Percentiles rank a stretch among this genome's conserved stretches.
Evolutionary conservation across 1,140 invertebrate genomes (phyloP).

Genomic region (Nephila pilipes): DNA sequence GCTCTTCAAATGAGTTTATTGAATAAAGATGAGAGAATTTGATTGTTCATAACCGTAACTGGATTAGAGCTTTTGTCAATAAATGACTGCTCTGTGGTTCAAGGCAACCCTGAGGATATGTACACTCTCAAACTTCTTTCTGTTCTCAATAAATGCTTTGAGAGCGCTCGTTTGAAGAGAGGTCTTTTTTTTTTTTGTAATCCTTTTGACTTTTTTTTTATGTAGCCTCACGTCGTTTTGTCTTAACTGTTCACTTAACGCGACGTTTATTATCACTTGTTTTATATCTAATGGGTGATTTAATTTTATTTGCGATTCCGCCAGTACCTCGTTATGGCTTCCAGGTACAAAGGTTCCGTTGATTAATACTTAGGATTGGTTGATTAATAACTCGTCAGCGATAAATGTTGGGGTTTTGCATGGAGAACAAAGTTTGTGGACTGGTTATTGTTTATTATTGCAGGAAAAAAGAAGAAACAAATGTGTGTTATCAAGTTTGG

Average conservation of each 20-base stretch:
- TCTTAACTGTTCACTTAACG: conserved; percentile 37
- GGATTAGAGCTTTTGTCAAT: conserved; percentile 69
- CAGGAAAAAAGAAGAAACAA: neutral
- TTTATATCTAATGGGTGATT: conserved; percentile 40
- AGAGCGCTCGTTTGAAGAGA: neutral
- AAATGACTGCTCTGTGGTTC: conserved; percentile 36
- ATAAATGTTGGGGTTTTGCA: neutral
- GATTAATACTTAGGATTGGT: conserved; percentile 2
- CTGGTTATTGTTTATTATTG: neutral
- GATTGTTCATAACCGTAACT: conserved; percentile 74
- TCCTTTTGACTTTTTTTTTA: neutral
- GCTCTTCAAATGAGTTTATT: conserved; percentile 69
- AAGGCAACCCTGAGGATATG: conserved; percentile 16
- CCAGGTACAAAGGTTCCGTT: conserved; percentile 17
- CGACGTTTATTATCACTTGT: conserved; percentile 46
- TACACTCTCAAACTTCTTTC: neutral
- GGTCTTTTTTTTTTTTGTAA: neutral
- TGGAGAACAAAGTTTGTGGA: neutral
- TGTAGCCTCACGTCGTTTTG: neutral
- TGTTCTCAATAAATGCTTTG: neutral
- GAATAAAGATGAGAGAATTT: conserved; percentile 73
- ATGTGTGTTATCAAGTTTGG: neutral
- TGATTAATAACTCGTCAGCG: conserved; percentile 2
- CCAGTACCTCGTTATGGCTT: neutral
- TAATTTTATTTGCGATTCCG: conserved; percentile 28